Evolutionary conservation across 2,888 invertebrate species (phyloP).

Genomic region (Anarsia innoxiella): DNA sequence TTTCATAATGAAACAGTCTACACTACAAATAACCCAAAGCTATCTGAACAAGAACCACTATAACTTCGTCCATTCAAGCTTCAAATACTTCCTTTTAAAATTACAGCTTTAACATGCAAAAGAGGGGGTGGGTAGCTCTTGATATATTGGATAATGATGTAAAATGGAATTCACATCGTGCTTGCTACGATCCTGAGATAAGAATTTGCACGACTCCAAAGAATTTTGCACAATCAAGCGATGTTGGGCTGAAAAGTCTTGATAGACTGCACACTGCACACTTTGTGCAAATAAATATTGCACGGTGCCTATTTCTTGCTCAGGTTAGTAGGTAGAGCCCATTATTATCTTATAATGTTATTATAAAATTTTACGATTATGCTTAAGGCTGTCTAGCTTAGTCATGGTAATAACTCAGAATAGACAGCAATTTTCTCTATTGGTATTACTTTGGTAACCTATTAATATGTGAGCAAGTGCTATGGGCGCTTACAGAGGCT

Average conservation of each 20-base stretch:
- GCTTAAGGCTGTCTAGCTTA: no score
- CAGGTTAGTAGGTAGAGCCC: no score
- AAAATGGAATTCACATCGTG: constrained; percentile 50
- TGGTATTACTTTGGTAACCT: no score
- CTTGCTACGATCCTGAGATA: constrained; percentile 48
- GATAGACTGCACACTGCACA: no score
- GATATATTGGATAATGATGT: constrained; percentile 26
- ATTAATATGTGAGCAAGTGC: no score
- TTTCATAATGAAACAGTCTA: constrained; percentile 1
- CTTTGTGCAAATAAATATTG: no score
- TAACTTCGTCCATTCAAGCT: constrained; percentile 10
- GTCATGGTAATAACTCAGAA: no score
- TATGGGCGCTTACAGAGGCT: no score
- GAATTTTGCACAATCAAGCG: constrained; percentile 22
- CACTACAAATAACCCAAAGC: neutral
- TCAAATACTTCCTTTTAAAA: neutral
- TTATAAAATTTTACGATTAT: no score
- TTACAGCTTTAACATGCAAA: neutral
- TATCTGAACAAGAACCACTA: constrained; percentile 9
- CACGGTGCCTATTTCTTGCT: no score
- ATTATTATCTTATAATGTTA: no score
- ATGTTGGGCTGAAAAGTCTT: constrained; percentile 26
- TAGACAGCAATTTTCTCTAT: no score
- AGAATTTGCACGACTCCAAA: constrained; percentile 53
- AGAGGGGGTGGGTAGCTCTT: constrained; percentile 18